A percentile compares a stretch with the other conserved stretches of the same genome.
Conservation (phyloP, 2,797 vertebrate species). For the Pseudomugil tenellus region DNA sequence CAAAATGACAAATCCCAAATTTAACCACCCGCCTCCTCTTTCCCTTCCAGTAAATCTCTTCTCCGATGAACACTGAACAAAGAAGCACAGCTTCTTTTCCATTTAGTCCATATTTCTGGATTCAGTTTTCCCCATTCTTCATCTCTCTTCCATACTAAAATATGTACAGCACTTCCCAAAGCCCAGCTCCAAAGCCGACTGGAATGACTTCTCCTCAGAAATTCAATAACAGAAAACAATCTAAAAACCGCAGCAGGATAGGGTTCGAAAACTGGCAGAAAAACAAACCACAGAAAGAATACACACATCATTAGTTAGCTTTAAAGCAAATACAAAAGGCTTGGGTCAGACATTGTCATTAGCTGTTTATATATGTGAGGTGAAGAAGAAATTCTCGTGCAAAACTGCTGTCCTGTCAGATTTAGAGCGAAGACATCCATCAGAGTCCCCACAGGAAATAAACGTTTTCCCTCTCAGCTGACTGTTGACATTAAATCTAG, state of each 20-base stretch:
- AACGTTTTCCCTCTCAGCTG: conserved; percentile 16
- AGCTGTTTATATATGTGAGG: neutral
- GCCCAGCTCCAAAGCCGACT: too few species aligned
- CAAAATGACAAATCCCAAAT: neutral
- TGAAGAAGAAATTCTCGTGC: conserved; percentile 12
- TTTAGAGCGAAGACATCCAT: conserved; percentile 25
- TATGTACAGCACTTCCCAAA: too few species aligned
- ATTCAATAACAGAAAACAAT: neutral
- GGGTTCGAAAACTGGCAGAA: neutral
- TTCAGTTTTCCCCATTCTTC: too few species aligned
- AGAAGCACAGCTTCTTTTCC: too few species aligned
- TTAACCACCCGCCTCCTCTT: too few species aligned
- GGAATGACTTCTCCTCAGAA: conserved; percentile 6
- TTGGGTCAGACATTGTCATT: neutral
- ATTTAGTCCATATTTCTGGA: too few species aligned
- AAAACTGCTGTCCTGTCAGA: conserved; percentile 13
- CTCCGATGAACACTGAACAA: too few species aligned
- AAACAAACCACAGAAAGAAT: conserved; percentile 8
- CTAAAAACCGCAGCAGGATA: neutral
- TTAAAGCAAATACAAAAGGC: neutral
- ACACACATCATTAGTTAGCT: conserved; percentile 1
- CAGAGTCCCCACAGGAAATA: conserved; percentile 29
- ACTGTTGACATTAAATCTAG: conserved; percentile 26
- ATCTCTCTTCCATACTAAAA: too few species aligned
- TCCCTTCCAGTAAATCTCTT: too few species aligned